A percentile compares a stretch with the other conserved stretches of the same genome.
Conservation (phyloP, 2,113 vertebrate genomes). For the Stomatorhinus ivindoensis region DNA sequence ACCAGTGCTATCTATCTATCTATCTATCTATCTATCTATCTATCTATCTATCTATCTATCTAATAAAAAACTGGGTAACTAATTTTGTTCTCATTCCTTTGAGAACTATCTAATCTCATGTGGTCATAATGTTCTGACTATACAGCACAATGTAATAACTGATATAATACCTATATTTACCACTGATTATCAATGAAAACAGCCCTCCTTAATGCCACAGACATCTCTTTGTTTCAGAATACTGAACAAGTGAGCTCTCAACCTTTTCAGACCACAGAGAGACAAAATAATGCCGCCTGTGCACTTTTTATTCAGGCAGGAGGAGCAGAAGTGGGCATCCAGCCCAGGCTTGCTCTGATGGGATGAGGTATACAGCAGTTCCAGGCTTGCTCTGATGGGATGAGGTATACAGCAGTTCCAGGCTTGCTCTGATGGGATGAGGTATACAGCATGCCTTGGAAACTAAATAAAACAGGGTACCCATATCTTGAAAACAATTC, state of each 20-base stretch:
- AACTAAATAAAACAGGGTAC: not conserved
- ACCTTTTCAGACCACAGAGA: not conserved
- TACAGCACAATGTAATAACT: not conserved
- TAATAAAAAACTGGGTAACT: not conserved
- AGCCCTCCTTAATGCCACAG: not conserved
- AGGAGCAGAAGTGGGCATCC: constrained; percentile 48
- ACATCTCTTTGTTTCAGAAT: not conserved
- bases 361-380: constrained; percentile 36
- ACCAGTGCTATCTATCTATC: too few relatives aligned
- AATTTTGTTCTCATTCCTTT: not conserved
- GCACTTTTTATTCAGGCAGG: constrained; percentile 63
- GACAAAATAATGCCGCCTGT: constrained; percentile 49
- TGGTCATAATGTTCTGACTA: not conserved
- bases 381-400: constrained; percentile 62
- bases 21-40: too few relatives aligned
- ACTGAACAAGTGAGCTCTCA: not conserved
- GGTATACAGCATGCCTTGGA: constrained; percentile 5
- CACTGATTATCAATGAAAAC: constrained; percentile 4
- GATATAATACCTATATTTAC: not conserved
- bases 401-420: constrained; percentile 36
- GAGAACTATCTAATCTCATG: not conserved
- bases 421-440: constrained; percentile 60
- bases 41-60: not conserved
- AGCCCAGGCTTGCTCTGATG: constrained; percentile 63
- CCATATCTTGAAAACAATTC: not conserved